These are phyloP conservation scores for Drosophila saltans DNA, from an alignment of 1,140 invertebrate genomes.

Conservation along the genomic window DNA sequence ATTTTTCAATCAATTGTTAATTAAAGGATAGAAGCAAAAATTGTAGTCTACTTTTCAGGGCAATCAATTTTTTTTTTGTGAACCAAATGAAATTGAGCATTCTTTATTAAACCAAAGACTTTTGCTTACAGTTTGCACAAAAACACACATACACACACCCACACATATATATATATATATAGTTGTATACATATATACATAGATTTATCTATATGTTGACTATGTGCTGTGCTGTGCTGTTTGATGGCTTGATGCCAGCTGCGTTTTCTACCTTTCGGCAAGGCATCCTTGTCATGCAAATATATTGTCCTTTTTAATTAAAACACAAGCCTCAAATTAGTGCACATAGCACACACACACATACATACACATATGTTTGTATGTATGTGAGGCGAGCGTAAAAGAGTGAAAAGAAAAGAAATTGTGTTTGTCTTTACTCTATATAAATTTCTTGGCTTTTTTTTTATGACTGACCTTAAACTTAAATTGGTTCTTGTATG, in stretches of 20 bases:
- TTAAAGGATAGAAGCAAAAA: background rate
- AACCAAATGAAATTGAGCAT: background rate
- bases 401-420: conserved; percentile 8
- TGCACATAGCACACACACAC: conserved; percentile 36
- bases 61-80: background rate
- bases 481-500: conserved; percentile 44
- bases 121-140: background rate
- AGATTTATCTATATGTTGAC: conserved; percentile 23
- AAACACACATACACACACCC: background rate
- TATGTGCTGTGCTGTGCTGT: conserved; percentile 26
- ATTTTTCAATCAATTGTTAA: too few relatives aligned
- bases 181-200: conserved; percentile 13
- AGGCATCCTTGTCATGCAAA: conserved; percentile 63
- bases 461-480: conserved; percentile 47
- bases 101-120: background rate
- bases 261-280: conserved; percentile 41
- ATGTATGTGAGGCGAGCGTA: background rate
- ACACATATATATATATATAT: background rate
- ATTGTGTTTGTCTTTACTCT: conserved; percentile 27
- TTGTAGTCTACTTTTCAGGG: background rate
- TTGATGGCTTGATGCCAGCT: conserved; percentile 71
- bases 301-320: conserved; percentile 80
- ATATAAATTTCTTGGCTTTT: conserved; percentile 22
- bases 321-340: conserved; percentile 79
- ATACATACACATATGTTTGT: background rate